Base-by-base conservation (phyloP, 2,888 invertebrate genomes). In the Hirtodrosophila duncani region DNA sequence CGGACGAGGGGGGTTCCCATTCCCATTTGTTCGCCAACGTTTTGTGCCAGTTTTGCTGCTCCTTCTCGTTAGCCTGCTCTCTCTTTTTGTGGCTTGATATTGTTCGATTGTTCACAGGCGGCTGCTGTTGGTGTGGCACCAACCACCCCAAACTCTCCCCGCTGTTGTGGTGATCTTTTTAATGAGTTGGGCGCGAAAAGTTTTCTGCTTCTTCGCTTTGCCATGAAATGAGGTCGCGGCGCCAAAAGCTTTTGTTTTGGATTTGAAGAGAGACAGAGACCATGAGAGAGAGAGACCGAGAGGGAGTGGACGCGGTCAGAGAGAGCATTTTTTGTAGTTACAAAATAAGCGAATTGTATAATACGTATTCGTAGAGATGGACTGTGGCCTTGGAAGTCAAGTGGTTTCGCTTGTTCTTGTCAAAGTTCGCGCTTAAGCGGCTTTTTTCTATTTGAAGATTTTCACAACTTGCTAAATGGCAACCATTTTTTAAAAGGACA, bases 151-250 rank as follows among this genome's bases (percentile, higher is more conserved):
- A n/a, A n/a, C n/a, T n/a, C 41, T 20, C 55, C 33, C 38, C 46
- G 46, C 42, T 42, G 27, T 49, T 48, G 38, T 38, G 75, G 74
- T 77, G 80, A 72, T 72, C 77, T 77, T 77, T 72, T 72, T 72
- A 72, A 72, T 72, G 80, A 72, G 80, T 77, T 77, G 78, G 69
- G 69, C 50, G 69, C 61, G 65, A 77, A 71, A 79, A 77, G 61
- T 71, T 71, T 71, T 70, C 42, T 55, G 42, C 63, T n/a, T 29
- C 55, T 39, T 31, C 29, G 56, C 71, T 64, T 52, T 52, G 65
- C 56, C 80, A 38, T 68, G 62, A 72, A 72, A 80, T 65, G 58
- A 72, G 80, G 80, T 57, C 51, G 39, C 46, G 33, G 43, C 67
- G 20, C 50, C 29, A 27, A 44, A 42, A 44, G 71, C 68, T 58